These are phyloP conservation scores for Sterna hirundo DNA, from an alignment of 2,113 vertebrate species.

Conservation along the genomic window DNA sequence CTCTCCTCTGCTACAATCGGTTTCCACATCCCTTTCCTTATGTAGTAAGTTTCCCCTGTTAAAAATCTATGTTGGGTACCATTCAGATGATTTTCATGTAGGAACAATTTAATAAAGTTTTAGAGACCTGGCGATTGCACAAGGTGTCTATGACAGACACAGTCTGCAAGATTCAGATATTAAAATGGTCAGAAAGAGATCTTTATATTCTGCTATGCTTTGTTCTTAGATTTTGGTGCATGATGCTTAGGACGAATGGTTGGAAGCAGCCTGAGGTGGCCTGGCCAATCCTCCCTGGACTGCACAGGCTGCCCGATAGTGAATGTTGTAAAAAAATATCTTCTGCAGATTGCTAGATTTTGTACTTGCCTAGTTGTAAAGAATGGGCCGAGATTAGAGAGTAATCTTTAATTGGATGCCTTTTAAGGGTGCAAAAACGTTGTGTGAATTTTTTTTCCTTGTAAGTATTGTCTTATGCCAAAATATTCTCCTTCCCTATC, in stretches of 20 bases:
- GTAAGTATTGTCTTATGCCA: not conserved
- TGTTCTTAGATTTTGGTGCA: not conserved
- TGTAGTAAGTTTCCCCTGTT: not conserved
- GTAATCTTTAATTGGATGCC: not conserved
- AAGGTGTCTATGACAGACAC: not conserved
- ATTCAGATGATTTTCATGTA: not conserved
- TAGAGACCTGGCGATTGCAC: not conserved
- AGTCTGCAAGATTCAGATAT: not conserved
- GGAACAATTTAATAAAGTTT: not conserved
- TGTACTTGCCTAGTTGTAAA: not conserved
- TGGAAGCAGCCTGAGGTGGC: not conserved
- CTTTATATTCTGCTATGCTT: not conserved
- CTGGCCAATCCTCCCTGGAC: not conserved
- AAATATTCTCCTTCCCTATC: conserved; percentile 4
- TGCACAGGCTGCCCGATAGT: not conserved
- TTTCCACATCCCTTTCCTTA: not conserved
- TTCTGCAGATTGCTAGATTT: not conserved
- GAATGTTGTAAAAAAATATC: not conserved
- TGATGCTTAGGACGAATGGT: not conserved
- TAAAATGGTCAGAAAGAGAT: not conserved
- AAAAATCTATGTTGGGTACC: not conserved
- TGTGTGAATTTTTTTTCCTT: not conserved
- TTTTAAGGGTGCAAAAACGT: not conserved
- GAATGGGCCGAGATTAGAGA: not conserved
- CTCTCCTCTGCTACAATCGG: not conserved